Base-by-base conservation (phyloP, 2,113 vertebrate species). In the Tursiops truncatus region DNA sequence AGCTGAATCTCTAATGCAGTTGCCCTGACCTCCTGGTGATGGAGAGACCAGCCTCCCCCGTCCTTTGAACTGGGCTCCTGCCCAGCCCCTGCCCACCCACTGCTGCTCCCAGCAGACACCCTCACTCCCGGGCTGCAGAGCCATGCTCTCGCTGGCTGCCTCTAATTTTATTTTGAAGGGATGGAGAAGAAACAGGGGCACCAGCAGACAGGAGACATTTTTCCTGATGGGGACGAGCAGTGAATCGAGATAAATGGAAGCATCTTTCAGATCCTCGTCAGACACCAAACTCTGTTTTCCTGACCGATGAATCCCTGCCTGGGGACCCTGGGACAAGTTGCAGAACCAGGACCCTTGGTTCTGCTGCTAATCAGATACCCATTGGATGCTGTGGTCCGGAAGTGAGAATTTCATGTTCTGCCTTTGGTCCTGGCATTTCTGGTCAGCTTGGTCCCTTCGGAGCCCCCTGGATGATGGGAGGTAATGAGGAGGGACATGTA, bases 91-190 rank as follows among this genome's bases (percentile, higher is more conserved):
- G 60, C n/a, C 84, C n/a, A 3, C 41, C 86, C 11, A 68, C 67
- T 25, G 38, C 90, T 50, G 56, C 56, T 89, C 73, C 33, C 68
- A 5, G 81, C 60, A 26, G 14, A 93, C 89, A 73, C 87, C 82
- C 87, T 68, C 63, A 17, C 53, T 20, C 41, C 56, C 1, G 2
- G 33, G 20, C 90, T 50, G 76, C 31, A 25, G 81, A 25, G 81
- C 33, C 4, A 1, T 65, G 91, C 89, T 91, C 84, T 91, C 47
- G 26, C 76, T 0, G 0, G 86, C 96, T 91, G 92, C 63, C 50
- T 93, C 95, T 97, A 84, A 97, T 98, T 97, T 95, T 80, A 88
- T 98, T 97, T 96, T 11, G 74, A 97, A 87, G 86, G 83, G 95
- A 77, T 87, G 47, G 77, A 53, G 60, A 77, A 94, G n/a, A 81